Conservation (phyloP, 2,113 vertebrate species). For the Hystrix cristata region DNA sequence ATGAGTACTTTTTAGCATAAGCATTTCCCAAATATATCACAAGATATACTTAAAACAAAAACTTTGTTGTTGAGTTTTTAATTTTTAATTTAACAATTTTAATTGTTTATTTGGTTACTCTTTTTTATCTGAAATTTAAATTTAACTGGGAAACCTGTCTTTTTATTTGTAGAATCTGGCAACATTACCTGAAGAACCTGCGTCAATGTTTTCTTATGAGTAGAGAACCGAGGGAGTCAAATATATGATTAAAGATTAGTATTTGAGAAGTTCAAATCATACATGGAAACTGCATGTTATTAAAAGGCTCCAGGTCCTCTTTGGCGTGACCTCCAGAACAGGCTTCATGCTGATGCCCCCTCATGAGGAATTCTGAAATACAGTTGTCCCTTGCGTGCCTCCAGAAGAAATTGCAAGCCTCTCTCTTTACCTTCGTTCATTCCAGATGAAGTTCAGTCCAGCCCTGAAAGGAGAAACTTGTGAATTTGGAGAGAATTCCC, state of each 20-base stretch:
- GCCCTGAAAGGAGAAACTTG: background rate
- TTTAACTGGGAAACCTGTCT: background rate
- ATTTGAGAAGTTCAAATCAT: background rate
- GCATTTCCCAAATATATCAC: background rate
- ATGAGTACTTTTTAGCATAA: background rate
- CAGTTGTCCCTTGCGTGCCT: background rate
- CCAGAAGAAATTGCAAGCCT: background rate
- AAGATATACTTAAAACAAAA: background rate
- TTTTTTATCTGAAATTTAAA: background rate
- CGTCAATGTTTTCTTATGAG: background rate
- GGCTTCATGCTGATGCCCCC: background rate
- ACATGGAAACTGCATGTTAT: background rate
- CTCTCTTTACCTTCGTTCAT: background rate
- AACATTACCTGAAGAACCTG: background rate
- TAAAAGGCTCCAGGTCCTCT: background rate
- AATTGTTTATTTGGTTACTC: background rate
- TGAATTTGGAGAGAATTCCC: background rate
- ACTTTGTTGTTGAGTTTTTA: background rate
- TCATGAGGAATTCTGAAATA: background rate
- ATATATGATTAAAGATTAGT: background rate
- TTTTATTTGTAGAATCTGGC: background rate
- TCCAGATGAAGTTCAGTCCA: background rate
- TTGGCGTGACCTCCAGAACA: background rate
- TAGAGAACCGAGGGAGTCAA: background rate
- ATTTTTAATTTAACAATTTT: background rate